phyloP scores from a whole-genome alignment of 1,140 invertebrate genomes.

The Arion vulgaris region DNA sequence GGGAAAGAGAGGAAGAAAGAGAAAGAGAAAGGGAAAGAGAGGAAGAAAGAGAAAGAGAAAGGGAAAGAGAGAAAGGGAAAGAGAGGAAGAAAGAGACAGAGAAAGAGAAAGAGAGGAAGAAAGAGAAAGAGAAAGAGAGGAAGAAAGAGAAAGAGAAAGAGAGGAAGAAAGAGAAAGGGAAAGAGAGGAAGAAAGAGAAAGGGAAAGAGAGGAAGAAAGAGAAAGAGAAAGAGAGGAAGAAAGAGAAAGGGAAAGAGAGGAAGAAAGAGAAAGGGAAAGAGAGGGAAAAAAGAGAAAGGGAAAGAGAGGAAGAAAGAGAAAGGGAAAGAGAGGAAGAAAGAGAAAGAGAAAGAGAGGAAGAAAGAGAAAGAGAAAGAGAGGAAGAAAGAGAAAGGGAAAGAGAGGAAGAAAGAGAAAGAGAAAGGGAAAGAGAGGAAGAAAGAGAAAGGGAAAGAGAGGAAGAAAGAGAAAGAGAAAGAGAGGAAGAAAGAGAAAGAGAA shows the following conservation, averaged over 20 bases:
- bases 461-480: no score
- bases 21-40: no score
- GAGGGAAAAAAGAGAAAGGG: background rate
- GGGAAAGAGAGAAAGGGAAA: no score
- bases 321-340: background rate
- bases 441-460: no score
- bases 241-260: background rate
- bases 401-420: no score
- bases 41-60: no score
- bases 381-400: background rate
- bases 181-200: background rate
- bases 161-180: background rate
- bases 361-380: no score
- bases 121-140: background rate
- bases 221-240: background rate
- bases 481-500: no score
- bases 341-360: slow-evolving; percentile 1
- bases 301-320: background rate
- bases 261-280: background rate
- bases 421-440: no score
- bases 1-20: no score
- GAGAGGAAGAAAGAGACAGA: background rate
- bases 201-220: background rate
- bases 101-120: background rate
- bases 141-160: background rate